phyloP scores from a whole-genome alignment of 2,113 vertebrate genomes.

The Paedocypris sp. region DNA sequence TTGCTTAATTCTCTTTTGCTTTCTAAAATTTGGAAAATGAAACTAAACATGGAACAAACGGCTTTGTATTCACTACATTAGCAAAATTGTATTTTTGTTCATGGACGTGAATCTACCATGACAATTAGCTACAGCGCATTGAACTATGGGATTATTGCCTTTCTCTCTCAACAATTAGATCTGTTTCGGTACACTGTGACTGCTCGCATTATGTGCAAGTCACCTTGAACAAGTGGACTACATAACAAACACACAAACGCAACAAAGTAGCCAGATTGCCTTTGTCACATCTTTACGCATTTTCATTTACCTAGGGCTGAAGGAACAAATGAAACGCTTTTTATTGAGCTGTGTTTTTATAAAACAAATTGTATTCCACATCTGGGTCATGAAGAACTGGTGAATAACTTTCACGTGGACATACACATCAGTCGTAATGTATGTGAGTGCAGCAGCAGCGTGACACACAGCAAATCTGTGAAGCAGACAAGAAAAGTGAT shows the following conservation, averaged over 20 bases:
- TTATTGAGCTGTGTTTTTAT: neutral
- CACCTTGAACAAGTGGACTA: neutral
- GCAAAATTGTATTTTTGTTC: constrained; percentile 6
- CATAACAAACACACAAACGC: neutral
- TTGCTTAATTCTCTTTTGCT: neutral
- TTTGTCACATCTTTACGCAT: neutral
- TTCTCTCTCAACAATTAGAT: constrained; percentile 8
- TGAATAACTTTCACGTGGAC: constrained; percentile 38
- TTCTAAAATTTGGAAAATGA: neutral
- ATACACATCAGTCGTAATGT: constrained; percentile 44
- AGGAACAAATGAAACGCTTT: neutral
- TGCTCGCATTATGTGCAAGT: neutral
- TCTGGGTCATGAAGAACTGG: constrained; percentile 43
- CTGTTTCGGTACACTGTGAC: neutral
- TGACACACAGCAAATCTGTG: constrained; percentile 46
- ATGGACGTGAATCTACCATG: neutral
- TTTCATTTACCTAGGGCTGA: neutral
- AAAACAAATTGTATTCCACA: constrained; percentile 39
- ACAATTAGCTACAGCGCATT: constrained; percentile 25
- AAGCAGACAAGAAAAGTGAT: constrained; percentile 51
- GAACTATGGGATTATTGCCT: constrained; percentile 12
- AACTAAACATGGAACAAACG: neutral
- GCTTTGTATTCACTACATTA: neutral
- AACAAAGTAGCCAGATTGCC: neutral
- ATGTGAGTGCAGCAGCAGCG: constrained; percentile 35